Evolutionary conservation across 1,140 invertebrate genomes (phyloP).

Genomic region (Acyrthosiphon pisum): DNA sequence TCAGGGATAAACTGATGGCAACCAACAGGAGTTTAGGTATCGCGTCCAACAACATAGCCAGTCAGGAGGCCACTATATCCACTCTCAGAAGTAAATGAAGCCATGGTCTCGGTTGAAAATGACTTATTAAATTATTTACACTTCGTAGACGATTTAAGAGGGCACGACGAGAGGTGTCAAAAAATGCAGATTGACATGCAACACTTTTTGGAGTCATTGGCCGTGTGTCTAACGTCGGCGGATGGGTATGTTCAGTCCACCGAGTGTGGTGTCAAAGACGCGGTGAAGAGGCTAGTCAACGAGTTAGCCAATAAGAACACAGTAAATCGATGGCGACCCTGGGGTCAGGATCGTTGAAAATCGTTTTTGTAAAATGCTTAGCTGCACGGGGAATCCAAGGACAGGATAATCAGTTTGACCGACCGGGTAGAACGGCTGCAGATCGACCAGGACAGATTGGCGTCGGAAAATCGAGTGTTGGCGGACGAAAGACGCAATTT

Average conservation of each 20-base stretch:
- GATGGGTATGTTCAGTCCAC: constrained; percentile 52
- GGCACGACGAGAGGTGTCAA: constrained; percentile 73
- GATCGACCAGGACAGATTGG: constrained; percentile 65
- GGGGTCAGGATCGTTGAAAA: neutral
- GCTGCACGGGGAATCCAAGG: constrained; percentile 37
- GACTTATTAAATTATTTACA: constrained; percentile 27
- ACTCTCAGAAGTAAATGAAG: constrained; percentile 64
- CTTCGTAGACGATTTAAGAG: constrained; percentile 72
- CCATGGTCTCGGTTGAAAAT: neutral
- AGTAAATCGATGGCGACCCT: constrained; percentile 18
- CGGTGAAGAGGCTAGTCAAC: constrained; percentile 31
- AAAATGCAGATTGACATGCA: constrained; percentile 71
- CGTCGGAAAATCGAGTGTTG: constrained; percentile 69
- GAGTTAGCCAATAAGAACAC: constrained; percentile 36
- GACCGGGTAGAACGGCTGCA: constrained; percentile 60
- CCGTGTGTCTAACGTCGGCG: constrained; percentile 63
- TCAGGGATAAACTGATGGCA: constrained; percentile 71
- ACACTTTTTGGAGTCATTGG: constrained; percentile 72
- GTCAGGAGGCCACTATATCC: constrained; percentile 72
- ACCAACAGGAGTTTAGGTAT: constrained; percentile 71
- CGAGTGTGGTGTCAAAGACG: constrained; percentile 37
- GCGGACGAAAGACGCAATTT: constrained; percentile 75
- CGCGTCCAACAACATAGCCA: constrained; percentile 73
- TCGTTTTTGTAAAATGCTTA: constrained; percentile 36
- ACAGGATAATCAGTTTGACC: constrained; percentile 44